Evolutionary conservation across 2,888 invertebrate species (phyloP).

Genomic region (Cryptocephalus moraei): DNA sequence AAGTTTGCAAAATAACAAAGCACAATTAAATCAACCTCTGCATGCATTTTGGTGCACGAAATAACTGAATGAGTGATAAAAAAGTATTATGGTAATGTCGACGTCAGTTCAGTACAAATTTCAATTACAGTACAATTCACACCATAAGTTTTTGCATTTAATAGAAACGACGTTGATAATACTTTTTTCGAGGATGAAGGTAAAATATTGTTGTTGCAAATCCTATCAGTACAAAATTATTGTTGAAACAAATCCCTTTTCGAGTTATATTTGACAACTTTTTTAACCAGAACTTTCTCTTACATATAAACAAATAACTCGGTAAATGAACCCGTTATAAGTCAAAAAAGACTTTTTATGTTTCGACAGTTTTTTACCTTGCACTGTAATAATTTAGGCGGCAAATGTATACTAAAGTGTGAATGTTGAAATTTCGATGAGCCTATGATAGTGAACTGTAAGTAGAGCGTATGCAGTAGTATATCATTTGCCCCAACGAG

Average conservation of each 20-base stretch:
- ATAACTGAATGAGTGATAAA: slow-evolving; percentile 23
- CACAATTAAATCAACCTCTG: not conserved
- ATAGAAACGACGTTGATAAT: slow-evolving; percentile 9
- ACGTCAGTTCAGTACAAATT: not conserved
- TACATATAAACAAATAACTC: too few relatives aligned
- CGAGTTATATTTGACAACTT: too few relatives aligned
- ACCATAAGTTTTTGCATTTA: slow-evolving; percentile 5
- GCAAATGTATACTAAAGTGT: slow-evolving; percentile 29
- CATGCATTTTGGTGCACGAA: slow-evolving; percentile 7
- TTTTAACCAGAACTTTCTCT: too few relatives aligned
- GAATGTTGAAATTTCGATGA: slow-evolving; percentile 15
- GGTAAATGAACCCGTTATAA: not conserved
- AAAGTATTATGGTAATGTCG: slow-evolving; percentile 13
- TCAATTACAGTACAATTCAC: not conserved
- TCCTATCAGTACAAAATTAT: too few relatives aligned
- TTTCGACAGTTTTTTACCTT: slow-evolving; percentile 20
- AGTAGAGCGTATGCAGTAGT: slow-evolving; percentile 23
- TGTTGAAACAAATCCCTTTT: too few relatives aligned
- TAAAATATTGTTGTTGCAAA: slow-evolving; percentile 15
- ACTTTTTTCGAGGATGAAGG: slow-evolving; percentile 20
- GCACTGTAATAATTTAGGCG: slow-evolving; percentile 5
- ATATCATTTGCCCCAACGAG: slow-evolving; percentile 32
- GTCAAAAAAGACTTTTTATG: not conserved
- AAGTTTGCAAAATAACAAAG: not conserved
- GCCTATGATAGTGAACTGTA: slow-evolving; percentile 13